Conservation (phyloP, 1,140 invertebrate species). For the Microplitis mediator region DNA sequence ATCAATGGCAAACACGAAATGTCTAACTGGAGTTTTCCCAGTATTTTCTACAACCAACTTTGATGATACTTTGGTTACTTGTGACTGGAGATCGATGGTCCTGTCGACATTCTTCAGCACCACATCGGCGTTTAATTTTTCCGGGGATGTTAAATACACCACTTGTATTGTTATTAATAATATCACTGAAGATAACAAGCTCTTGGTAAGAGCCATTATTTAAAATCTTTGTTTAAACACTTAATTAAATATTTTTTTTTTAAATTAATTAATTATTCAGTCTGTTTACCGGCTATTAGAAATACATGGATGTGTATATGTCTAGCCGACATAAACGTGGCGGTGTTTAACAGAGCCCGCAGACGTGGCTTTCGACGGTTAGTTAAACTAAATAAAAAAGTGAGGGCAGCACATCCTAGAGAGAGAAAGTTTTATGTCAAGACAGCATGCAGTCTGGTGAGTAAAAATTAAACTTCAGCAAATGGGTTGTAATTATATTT, state of each 20-base stretch:
- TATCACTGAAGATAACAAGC: not conserved
- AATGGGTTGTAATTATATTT: too few relatives aligned
- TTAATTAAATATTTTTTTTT: not conserved
- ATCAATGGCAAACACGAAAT: slow-evolving; percentile 77
- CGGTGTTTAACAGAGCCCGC: not conserved
- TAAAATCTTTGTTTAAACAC: not conserved
- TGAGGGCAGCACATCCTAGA: too few relatives aligned
- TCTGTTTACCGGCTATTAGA: slow-evolving; percentile 10
- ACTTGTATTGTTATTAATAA: not conserved
- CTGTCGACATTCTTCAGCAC: slow-evolving; percentile 84
- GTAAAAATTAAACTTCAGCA: too few relatives aligned
- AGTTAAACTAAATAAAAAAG: too few relatives aligned
- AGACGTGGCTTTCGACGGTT: slow-evolving; percentile 6
- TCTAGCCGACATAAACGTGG: not conserved
- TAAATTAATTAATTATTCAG: not conserved
- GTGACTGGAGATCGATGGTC: slow-evolving; percentile 84
- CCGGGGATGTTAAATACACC: not conserved
- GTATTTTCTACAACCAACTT: slow-evolving; percentile 76
- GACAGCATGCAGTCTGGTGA: too few relatives aligned
- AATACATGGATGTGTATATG: not conserved
- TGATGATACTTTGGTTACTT: slow-evolving; percentile 84
- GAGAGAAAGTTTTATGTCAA: too few relatives aligned
- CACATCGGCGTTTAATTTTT: slow-evolving; percentile 58
- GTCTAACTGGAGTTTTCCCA: slow-evolving; percentile 61
- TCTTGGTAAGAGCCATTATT: slow-evolving; percentile 1